Evolutionary conservation across 2,888 invertebrate species (phyloP).

Genomic region (Pomacea canaliculata): DNA sequence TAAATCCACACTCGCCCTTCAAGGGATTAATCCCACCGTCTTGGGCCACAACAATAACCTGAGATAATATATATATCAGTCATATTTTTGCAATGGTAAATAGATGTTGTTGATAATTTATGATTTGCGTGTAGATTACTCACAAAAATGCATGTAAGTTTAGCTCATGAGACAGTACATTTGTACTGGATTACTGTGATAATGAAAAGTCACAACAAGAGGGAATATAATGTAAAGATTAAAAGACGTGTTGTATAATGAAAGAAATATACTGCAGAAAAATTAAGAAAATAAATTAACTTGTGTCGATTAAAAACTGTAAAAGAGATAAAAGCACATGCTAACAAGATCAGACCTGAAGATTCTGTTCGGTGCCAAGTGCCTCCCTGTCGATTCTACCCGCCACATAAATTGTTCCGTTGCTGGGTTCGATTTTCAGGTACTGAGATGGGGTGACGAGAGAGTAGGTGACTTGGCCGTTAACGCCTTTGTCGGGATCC

Average conservation of each 20-base stretch:
- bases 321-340: background rate
- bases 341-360: slow-evolving; percentile 31
- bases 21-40: slow-evolving; percentile 7
- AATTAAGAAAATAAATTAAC: no score
- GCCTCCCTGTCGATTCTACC: slow-evolving; percentile 11
- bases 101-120: background rate
- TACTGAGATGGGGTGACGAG: slow-evolving; percentile 4
- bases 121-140: no score
- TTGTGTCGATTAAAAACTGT: no score
- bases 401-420: slow-evolving; percentile 27
- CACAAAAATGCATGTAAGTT: background rate
- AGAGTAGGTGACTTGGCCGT: slow-evolving; percentile 26
- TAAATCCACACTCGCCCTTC: slow-evolving; percentile 31
- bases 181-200: no score
- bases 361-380: slow-evolving; percentile 17
- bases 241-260: background rate
- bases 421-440: slow-evolving; percentile 15
- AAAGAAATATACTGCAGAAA: background rate
- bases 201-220: no score
- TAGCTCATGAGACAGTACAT: background rate
- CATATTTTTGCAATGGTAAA: background rate
- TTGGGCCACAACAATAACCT: slow-evolving; percentile 28
- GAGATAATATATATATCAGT: background rate
- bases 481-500: slow-evolving; percentile 29
- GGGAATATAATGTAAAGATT: no score